phyloP scores from a whole-genome alignment of 2,888 invertebrate species.

The Gymnoscelis rufifasciata region DNA sequence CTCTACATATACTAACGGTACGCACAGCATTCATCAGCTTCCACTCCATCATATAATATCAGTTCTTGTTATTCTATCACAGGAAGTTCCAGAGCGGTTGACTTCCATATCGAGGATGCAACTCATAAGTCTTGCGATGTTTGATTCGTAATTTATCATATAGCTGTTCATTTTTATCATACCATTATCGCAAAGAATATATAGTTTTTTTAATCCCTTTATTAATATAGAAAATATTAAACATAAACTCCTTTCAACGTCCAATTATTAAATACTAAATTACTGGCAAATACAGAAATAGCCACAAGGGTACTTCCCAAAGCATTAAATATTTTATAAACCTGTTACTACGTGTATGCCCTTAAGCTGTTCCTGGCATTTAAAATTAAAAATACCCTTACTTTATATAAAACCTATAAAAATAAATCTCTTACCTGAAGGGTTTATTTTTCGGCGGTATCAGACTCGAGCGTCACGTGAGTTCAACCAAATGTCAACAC shows the following conservation, averaged over 20 bases:
- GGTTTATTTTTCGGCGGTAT: constrained; percentile 37
- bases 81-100: constrained; percentile 16
- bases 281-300: not conserved
- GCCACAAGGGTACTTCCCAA: constrained; percentile 20
- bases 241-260: not conserved
- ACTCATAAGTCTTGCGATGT: too few species aligned
- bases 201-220: too few species aligned
- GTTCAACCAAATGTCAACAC: constrained; percentile 74
- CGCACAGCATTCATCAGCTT: constrained; percentile 47
- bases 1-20: constrained; percentile 46
- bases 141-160: too few species aligned
- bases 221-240: too few species aligned
- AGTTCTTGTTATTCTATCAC: constrained; percentile 30
- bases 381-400: constrained; percentile 30
- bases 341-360: constrained; percentile 47
- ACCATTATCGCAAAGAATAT: too few species aligned
- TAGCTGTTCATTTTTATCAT: too few species aligned
- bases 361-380: constrained; percentile 37
- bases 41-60: constrained; percentile 32
- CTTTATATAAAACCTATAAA: constrained; percentile 11
- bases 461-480: constrained; percentile 56
- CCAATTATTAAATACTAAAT: not conserved
- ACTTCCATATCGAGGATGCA: constrained; percentile 1
- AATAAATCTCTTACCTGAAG: constrained; percentile 52
- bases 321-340: constrained; percentile 64